Evolutionary conservation across 1,140 invertebrate genomes (phyloP).

Genomic region (Drosophila equinoxialis): DNA sequence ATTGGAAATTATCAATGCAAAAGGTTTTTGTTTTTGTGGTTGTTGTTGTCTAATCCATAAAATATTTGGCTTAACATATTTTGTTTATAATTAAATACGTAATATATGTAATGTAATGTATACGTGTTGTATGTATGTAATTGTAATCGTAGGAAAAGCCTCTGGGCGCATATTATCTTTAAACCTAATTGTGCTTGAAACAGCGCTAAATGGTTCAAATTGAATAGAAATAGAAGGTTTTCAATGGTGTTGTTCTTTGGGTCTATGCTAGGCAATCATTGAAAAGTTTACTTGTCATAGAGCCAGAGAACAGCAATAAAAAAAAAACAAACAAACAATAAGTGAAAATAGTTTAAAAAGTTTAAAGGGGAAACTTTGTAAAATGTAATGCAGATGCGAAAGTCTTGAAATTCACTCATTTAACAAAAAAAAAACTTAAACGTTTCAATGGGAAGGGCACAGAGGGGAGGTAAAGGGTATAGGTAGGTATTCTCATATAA

Average conservation of each 20-base stretch:
- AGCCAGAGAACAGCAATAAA: constrained; percentile 60
- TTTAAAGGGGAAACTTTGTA: constrained; percentile 47
- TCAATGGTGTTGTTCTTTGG: constrained; percentile 49
- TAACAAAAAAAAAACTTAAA: constrained; percentile 64
- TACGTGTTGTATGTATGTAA: constrained; percentile 54
- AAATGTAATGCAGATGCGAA: constrained; percentile 35
- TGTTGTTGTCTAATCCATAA: constrained; percentile 50
- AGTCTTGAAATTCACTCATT: constrained; percentile 28
- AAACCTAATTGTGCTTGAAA: constrained; percentile 77
- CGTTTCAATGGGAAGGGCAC: constrained; percentile 30
- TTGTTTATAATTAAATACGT: constrained; percentile 74
- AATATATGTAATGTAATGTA: constrained; percentile 66
- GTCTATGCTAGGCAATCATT: constrained; percentile 55
- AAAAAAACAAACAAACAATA: constrained; percentile 8
- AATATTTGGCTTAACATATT: constrained; percentile 79
- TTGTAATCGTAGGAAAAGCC: constrained; percentile 74
- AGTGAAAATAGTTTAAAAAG: neutral
- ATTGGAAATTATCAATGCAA: constrained; percentile 4
- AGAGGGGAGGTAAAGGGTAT: constrained; percentile 38
- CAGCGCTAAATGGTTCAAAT: constrained; percentile 40
- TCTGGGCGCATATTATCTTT: constrained; percentile 69
- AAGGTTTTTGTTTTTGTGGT: neutral
- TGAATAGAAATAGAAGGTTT: constrained; percentile 24
- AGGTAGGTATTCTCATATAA: constrained; percentile 47
- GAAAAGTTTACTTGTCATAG: constrained; percentile 39